These are phyloP conservation scores for Nibea albiflora DNA, from an alignment of 2,113 vertebrate species.

Conservation along the genomic window DNA sequence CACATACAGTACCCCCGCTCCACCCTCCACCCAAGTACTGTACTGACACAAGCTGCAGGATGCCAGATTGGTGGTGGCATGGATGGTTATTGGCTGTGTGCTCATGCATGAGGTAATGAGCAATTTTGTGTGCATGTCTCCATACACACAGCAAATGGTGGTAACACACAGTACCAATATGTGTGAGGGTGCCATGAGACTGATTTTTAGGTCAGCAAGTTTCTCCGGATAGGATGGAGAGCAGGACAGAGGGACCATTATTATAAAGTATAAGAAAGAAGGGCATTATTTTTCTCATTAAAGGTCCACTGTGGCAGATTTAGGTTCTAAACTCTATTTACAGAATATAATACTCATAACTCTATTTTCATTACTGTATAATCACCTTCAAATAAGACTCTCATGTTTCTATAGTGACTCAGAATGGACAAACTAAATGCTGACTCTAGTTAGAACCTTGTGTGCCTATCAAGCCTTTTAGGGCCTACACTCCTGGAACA, in stretches of 20 bases:
- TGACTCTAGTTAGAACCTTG: too few species aligned
- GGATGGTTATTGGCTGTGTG: slow-evolving; percentile 14
- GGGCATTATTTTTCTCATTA: neutral
- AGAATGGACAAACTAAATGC: too few species aligned
- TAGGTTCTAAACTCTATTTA: too few species aligned
- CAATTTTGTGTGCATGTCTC: neutral
- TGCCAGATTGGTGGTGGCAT: slow-evolving; percentile 27
- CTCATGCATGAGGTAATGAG: slow-evolving; percentile 19
- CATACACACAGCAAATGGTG: slow-evolving; percentile 11
- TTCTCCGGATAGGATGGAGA: slow-evolving; percentile 4
- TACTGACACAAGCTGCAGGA: slow-evolving; percentile 1
- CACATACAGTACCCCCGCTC: neutral
- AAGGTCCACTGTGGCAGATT: too few species aligned
- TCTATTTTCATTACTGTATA: too few species aligned
- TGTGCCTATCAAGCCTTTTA: too few species aligned
- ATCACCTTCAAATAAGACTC: too few species aligned
- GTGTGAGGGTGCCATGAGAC: slow-evolving; percentile 20
- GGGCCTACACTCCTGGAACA: too few species aligned
- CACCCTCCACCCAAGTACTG: neutral
- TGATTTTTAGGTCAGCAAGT: slow-evolving; percentile 43
- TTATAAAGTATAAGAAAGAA: neutral
- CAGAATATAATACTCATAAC: too few species aligned
- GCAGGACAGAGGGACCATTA: neutral
- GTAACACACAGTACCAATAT: slow-evolving; percentile 14
- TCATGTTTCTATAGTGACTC: too few species aligned